Base-by-base conservation (phyloP, 2,888 invertebrate genomes). In the Dryobota labecula region DNA sequence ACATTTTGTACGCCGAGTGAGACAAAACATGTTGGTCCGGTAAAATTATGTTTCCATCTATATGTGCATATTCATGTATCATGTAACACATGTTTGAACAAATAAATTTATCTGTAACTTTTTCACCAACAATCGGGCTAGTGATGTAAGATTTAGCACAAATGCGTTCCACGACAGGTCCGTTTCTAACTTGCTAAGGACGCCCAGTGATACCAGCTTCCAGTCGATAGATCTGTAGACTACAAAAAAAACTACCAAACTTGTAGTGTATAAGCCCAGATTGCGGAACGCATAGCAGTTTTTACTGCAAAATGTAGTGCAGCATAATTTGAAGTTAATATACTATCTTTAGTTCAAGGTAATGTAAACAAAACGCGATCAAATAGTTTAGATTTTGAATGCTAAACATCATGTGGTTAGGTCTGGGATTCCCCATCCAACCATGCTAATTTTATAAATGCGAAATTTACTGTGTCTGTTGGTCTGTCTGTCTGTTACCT, bases 341-440 rank as follows among this genome's bases (percentile, higher is more conserved):
- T 8, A 30, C 56, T 57, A 60, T 61, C 11, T 73, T 60, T 41
- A 6, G 57, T 63, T 63, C 68, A 72, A 73, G 68, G 73, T 64
- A 43, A 57, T 7, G 3, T 66, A 58, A 62, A 61, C 61, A 76
- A 45, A 49, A 41, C 18, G 13, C 45, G 18, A 75, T 74, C 36
- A 51, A 75, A 56, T 33, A 27, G 47, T 41, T 57, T 45, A 33
- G 41, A 64, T 69, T 62, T 36, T 36, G 7, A 4, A 73, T 27
- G 11, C 15, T 41, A 43, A 68, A 58, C 30, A 56, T 20, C 11
- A 13, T 45, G 45, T 45, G 24, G 36, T 41, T 30, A 45, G 24
- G 36, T 38, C 56, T 62, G 45, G 53, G 75, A 18, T 53, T 43
- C 15, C 57, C 57, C 43, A 62, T 30, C 9, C 15, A 36, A n/a